Base-by-base conservation (phyloP, 2,113 vertebrate species). In the Pedetes capensis region DNA sequence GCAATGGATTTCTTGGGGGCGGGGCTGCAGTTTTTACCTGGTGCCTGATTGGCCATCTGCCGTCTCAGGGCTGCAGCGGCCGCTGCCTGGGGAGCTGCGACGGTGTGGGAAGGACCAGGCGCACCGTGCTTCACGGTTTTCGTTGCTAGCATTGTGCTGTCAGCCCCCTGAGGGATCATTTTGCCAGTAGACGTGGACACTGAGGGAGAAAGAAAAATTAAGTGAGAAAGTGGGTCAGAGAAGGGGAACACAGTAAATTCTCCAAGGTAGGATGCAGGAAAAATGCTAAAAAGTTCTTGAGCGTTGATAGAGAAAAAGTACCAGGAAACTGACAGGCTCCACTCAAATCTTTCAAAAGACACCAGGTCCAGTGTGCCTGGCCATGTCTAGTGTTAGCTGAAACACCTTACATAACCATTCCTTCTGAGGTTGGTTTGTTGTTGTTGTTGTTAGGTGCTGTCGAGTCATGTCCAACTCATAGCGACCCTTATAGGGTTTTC, bases 121-220 rank as follows among this genome's bases (percentile, higher is more conserved):
- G 99, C 99, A 2, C 99, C 99, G 0, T 99, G 99, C 89, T 99
- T 99, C 81, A 99, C 99, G 0, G 99, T 99, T 97, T 99, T 99
- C 13, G 99, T 99, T 37, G 99, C 99, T 16, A 99, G 98, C 96
- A 99, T 99, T 0, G 99, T 99, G 97, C 99, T 99, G 29, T 99
- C 99, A 1, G 99, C 99, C 4, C 99, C 99, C 0, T 98, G 99
- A 27, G 99, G 98, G 96, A 98, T 98, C 92, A 98, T 93, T 96
- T 98, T 98, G 97, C 95, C 96, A 23, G 98, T 47, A 92, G 98
- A 96, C 0, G 96, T 10, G 59, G 98, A 95, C 71, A 96, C 98
- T 98, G 13, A 63, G 79, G 89, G 80, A 8, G 83, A 98, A 66
- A 72, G 64, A 2, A 44, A 96, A 63, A 63, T n/a, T 11, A 85